Evolutionary conservation across 2,888 invertebrate genomes (phyloP), one percentile per base, ranked within the genome.

Genomic region (Seladonia tumulorum): DNA sequence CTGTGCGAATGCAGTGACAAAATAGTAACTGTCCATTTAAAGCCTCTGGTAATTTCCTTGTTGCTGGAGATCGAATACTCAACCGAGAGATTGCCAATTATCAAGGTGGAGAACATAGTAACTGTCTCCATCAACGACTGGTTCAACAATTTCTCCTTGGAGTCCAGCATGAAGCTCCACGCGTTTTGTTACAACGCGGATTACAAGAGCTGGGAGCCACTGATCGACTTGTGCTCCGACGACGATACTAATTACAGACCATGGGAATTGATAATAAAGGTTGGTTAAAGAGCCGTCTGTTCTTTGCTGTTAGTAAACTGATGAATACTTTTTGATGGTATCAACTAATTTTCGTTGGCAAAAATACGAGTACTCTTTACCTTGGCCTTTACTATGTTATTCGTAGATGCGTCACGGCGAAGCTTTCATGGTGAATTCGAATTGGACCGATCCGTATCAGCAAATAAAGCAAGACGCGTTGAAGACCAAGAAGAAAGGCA

Each of bases 141-240:
- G 90, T 91, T 91, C 57, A 93, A 93, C 71, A 90, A 93, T 47
- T 94, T 93, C 57, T 91, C 93, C 75, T 87, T 93, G 35, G 93
- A 94, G 85, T 92, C 93, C 22, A 89, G 91, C 88, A 93, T 87
- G 57, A 95, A 95, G 83, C 87, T 96, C 45, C 96, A 96, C 89
- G 95, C 96, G 5, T 96, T 96, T 45, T 97, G 97, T 93, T 97
- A 97, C 94, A 97, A 98, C 94, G 97, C 97, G 90, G 96, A 96
- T 71, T 95, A 97, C 76, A 96, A 96, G 76, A 96, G 96, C 14
- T 99, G 98, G 98, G 98, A 99, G 93, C 98, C 98, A 0, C 94
- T 98, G 1, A 94, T 98, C 1, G 98, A 98, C 91, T 97, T 98
- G 0, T 96, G 97, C 0, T 96, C 97, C 0, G 96, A 96, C 68